Percentiles rank a stretch among this genome's conserved stretches.
These are phyloP conservation scores for Helicoverpa assulta DNA, from an alignment of 2,888 invertebrate genomes.

Conservation along the genomic window DNA sequence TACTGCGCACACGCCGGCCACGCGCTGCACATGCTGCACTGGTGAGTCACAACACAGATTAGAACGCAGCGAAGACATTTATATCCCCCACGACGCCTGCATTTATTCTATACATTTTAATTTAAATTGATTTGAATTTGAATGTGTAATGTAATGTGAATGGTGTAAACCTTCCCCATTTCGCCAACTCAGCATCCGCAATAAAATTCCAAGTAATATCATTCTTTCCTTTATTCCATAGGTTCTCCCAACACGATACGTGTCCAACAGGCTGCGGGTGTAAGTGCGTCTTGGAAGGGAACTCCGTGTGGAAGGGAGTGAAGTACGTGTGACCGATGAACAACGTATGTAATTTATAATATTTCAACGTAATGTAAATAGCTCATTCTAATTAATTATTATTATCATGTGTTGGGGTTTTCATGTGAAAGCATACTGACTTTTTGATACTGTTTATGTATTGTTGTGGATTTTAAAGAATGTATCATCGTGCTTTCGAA, in stretches of 20 bases:
- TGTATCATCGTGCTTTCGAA: slow-evolving; percentile 1
- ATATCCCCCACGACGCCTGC: too few relatives aligned
- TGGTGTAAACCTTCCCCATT: too few relatives aligned
- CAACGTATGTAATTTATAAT: slow-evolving; percentile 9
- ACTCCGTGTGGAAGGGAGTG: slow-evolving; percentile 81
- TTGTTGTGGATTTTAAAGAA: slow-evolving; percentile 15
- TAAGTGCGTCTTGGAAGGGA: slow-evolving; percentile 93
- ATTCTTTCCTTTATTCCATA: slow-evolving; percentile 41
- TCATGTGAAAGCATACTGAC: not conserved
- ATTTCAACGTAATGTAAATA: slow-evolving; percentile 36
- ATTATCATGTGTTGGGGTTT: slow-evolving; percentile 11
- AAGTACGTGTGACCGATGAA: slow-evolving; percentile 76
- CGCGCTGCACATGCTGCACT: slow-evolving; percentile 94
- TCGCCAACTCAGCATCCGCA: too few relatives aligned
- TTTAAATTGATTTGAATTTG: too few relatives aligned
- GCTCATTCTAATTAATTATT: slow-evolving; percentile 23
- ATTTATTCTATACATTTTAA: too few relatives aligned
- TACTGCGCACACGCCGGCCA: slow-evolving; percentile 98
- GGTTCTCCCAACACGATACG: slow-evolving; percentile 91
- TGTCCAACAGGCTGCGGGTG: slow-evolving; percentile 99
- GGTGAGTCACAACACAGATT: slow-evolving; percentile 83
- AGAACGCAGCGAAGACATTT: too few relatives aligned
- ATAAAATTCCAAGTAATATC: not conserved
- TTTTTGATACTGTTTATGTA: slow-evolving; percentile 38
- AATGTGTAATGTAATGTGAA: too few relatives aligned